Conservation (phyloP, 2,797 vertebrate species). For the Tokudaia muenninki region DNA sequence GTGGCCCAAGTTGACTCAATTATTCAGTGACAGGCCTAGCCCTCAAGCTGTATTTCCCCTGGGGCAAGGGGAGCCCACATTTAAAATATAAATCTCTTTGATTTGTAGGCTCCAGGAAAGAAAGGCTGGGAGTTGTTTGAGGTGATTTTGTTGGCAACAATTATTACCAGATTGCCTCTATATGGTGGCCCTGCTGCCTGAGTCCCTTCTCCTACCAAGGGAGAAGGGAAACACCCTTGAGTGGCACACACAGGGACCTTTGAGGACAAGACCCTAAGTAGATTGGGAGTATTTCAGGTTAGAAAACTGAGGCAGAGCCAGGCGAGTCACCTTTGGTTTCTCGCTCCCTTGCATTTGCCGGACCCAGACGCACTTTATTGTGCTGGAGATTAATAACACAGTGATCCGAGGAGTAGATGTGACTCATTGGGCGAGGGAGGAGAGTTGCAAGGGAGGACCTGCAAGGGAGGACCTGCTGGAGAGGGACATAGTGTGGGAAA, state of each 20-base stretch:
- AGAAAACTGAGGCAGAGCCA: neutral
- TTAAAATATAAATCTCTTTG: neutral
- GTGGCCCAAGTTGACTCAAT: neutral
- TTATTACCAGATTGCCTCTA: neutral
- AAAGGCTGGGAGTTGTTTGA: neutral
- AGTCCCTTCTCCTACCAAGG: neutral
- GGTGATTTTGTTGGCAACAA: neutral
- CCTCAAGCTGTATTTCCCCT: neutral
- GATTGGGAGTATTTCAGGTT: neutral
- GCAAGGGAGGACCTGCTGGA: neutral
- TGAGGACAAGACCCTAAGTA: neutral
- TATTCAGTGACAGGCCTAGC: neutral
- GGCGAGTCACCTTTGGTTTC: neutral
- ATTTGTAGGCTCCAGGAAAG: neutral
- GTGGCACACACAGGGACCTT: no score
- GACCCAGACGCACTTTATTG: slow-evolving; percentile 15
- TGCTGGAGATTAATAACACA: slow-evolving; percentile 60
- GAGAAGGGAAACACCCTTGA: neutral
- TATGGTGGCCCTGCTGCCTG: neutral
- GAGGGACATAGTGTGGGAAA: neutral
- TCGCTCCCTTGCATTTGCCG: slow-evolving; percentile 12
- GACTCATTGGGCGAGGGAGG: slow-evolving; percentile 66
- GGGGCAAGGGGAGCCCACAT: neutral
- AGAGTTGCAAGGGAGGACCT: slow-evolving; percentile 21
- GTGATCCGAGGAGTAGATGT: slow-evolving; percentile 51